These are phyloP conservation scores for Camponotus vicinus DNA, from an alignment of 1,140 invertebrate species.

Conservation along the genomic window DNA sequence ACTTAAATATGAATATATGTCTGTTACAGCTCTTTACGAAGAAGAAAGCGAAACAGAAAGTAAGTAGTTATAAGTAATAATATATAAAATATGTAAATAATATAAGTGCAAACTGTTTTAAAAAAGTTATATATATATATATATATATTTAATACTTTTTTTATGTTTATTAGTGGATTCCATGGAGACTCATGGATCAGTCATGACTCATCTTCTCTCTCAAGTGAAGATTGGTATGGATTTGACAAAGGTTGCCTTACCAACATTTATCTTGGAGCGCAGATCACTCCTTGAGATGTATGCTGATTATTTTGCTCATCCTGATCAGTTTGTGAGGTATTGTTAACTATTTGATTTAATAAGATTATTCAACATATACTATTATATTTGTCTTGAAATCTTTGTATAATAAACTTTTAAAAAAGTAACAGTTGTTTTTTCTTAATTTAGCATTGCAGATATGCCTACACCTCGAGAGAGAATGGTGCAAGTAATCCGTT, in stretches of 20 bases:
- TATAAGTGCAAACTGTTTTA: slow-evolving; percentile 13
- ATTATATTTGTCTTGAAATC: slow-evolving; percentile 98
- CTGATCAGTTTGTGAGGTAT: slow-evolving; percentile 97
- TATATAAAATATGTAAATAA: neutral
- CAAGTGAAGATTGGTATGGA: slow-evolving; percentile 99
- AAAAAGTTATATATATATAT: slow-evolving; percentile 16
- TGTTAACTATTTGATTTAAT: slow-evolving; percentile 42
- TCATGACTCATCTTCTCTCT: slow-evolving; percentile 97
- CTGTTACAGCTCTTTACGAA: slow-evolving; percentile 93
- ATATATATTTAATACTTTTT: slow-evolving; percentile 37
- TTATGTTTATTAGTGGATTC: slow-evolving; percentile 87
- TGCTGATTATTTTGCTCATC: slow-evolving; percentile 99
- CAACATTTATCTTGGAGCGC: slow-evolving; percentile 98
- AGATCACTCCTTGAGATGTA: slow-evolving; percentile 99
- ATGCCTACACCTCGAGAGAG: slow-evolving; percentile 93
- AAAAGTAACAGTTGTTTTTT: neutral
- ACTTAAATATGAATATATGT: slow-evolving; percentile 39
- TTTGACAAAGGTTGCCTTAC: slow-evolving; percentile 98
- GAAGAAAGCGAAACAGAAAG: slow-evolving; percentile 94
- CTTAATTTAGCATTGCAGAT: slow-evolving; percentile 91
- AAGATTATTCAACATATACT: slow-evolving; percentile 86
- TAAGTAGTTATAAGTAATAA: slow-evolving; percentile 82
- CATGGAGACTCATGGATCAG: slow-evolving; percentile 97
- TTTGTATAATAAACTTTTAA: slow-evolving; percentile 92
- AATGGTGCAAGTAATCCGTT: slow-evolving; percentile 96